Conservation (phyloP, 2,888 invertebrate genomes). For the Melieria picta region DNA sequence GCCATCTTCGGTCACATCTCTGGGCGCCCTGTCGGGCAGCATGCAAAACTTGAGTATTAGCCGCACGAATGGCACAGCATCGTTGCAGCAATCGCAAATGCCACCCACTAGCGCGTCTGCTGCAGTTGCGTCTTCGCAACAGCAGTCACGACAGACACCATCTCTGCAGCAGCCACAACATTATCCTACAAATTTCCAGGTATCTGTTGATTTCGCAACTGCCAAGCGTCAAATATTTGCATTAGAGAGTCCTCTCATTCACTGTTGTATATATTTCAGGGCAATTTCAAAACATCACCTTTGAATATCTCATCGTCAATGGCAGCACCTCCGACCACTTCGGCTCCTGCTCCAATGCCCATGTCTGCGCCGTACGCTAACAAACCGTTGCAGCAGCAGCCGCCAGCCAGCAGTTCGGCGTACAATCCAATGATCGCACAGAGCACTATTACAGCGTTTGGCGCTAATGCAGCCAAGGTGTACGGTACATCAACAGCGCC, state of each 20-base stretch:
- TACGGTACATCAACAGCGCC: conserved; percentile 43
- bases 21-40: conserved; percentile 42
- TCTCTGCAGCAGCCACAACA: conserved; percentile 17
- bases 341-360: not conserved
- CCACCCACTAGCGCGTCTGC: conserved; percentile 25
- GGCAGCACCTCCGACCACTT: conserved; percentile 26
- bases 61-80: conserved; percentile 42
- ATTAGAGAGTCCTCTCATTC: not conserved
- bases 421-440: not conserved
- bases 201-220: not conserved
- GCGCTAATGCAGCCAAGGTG: conserved; percentile 23
- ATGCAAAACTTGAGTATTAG: conserved; percentile 54
- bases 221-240: not conserved
- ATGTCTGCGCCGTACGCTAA: not conserved
- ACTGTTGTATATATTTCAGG: conserved; percentile 36
- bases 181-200: conserved; percentile 41
- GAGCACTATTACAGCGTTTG: too few species aligned
- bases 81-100: conserved; percentile 9
- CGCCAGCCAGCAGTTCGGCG: conserved; percentile 17
- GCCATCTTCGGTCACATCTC: conserved; percentile 10
- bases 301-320: conserved; percentile 42
- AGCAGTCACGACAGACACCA: conserved; percentile 21
- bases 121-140: conserved; percentile 5
- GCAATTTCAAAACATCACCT: conserved; percentile 50
- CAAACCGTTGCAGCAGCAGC: conserved; percentile 3